Evolutionary conservation across 2,888 invertebrate species (phyloP).

Genomic region (Epistrophe grossulariae): DNA sequence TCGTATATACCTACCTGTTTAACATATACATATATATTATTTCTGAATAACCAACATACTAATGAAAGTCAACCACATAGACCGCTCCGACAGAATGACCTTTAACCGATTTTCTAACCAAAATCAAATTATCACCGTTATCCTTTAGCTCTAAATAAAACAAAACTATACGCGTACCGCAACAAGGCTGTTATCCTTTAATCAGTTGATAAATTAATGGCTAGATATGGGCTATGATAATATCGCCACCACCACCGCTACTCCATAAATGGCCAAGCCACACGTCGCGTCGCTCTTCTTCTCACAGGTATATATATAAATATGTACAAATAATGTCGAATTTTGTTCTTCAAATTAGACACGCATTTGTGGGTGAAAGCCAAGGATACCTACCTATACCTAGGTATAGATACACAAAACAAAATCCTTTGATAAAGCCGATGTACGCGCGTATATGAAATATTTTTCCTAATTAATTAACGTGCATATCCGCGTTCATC

Average conservation of each 20-base stretch:
- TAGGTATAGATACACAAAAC: not conserved
- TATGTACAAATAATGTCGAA: not conserved
- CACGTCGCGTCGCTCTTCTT: not conserved
- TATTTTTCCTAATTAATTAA: constrained; percentile 58
- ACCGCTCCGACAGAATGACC: constrained; percentile 43
- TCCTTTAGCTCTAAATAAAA: not conserved
- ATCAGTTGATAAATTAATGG: constrained; percentile 67
- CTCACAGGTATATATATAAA: not conserved
- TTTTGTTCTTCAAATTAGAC: constrained; percentile 11
- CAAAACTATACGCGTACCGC: constrained; percentile 5
- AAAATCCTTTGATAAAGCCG: constrained; percentile 46
- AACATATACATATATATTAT: constrained; percentile 17
- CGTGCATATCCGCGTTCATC: constrained; percentile 20
- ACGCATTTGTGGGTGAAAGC: not conserved
- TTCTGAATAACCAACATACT: constrained; percentile 43
- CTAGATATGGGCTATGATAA: constrained; percentile 43
- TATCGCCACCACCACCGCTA: constrained; percentile 12
- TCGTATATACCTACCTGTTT: constrained; percentile 32
- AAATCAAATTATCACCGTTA: constrained; percentile 56
- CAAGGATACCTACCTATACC: too few relatives aligned
- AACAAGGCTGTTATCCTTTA: constrained; percentile 65
- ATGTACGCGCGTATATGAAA: constrained; percentile 2
- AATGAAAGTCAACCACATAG: constrained; percentile 65
- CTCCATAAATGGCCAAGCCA: not conserved
- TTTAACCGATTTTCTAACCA: constrained; percentile 49